These are phyloP conservation scores for Drosophila prosaltans DNA, from an alignment of 1,140 invertebrate species.

Conservation along the genomic window DNA sequence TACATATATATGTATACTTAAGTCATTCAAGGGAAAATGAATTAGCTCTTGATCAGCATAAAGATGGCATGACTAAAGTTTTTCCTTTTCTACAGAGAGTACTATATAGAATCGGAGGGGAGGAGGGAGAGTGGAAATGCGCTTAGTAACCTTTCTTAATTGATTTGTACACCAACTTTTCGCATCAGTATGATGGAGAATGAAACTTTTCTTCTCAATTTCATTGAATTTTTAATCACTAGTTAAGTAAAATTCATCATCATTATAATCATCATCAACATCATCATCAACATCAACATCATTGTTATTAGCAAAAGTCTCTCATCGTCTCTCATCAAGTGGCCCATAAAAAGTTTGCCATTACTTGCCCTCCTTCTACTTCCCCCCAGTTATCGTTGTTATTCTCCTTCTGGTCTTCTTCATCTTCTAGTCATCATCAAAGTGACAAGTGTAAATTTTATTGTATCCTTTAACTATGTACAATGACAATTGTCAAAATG, in stretches of 20 bases:
- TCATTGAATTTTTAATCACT: conserved; percentile 10
- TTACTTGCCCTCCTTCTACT: not conserved
- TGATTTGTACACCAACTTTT: conserved; percentile 7
- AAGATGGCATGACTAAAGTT: too few species aligned
- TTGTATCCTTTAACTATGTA: conserved; percentile 10
- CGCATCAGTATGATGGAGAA: not conserved
- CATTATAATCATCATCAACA: not conserved
- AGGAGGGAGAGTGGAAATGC: too few species aligned
- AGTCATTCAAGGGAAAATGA: too few species aligned
- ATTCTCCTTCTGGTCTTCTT: not conserved
- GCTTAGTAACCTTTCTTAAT: not conserved
- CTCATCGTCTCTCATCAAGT: conserved; percentile 3
- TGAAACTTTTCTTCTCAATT: not conserved
- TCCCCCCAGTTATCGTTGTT: not conserved
- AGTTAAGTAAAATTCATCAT: conserved; percentile 2
- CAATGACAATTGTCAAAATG: conserved; percentile 11
- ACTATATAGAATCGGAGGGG: too few species aligned
- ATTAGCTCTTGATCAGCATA: too few species aligned
- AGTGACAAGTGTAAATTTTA: conserved; percentile 14
- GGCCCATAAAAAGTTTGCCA: conserved; percentile 10
- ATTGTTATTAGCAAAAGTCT: not conserved
- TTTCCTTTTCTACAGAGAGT: too few species aligned
- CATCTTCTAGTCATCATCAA: conserved; percentile 1
- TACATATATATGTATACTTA: too few species aligned
- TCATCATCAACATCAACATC: not conserved